These are phyloP conservation scores for Pteromalus puparum DNA, from an alignment of 1,140 invertebrate species.

Conservation along the genomic window DNA sequence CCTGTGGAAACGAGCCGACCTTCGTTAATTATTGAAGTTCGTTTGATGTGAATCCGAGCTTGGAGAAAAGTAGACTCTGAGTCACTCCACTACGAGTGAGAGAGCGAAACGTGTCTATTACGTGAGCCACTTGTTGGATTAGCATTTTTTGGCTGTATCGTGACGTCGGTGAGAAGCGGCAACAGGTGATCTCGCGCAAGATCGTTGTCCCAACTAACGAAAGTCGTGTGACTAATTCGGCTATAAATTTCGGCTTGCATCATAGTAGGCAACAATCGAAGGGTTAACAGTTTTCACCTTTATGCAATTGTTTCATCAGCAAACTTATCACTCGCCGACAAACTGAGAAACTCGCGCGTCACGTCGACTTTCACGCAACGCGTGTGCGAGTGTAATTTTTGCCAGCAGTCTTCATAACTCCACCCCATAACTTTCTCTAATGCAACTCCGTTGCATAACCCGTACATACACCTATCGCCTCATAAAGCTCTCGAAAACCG, in stretches of 20 bases:
- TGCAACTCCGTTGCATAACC: neutral
- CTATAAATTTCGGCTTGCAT: neutral
- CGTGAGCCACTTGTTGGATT: neutral
- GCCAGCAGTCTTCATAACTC: neutral
- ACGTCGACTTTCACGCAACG: neutral
- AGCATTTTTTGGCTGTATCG: neutral
- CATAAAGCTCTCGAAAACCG: neutral
- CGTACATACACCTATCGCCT: too few relatives aligned
- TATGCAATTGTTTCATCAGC: neutral
- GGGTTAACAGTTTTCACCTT: too few relatives aligned
- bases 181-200: neutral
- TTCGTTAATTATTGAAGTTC: neutral
- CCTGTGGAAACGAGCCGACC: neutral
- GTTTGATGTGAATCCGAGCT: slow-evolving; percentile 20
- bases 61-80: neutral
- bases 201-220: neutral
- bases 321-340: neutral
- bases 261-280: too few relatives aligned
- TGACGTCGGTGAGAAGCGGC: neutral
- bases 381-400: neutral
- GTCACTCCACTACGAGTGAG: neutral
- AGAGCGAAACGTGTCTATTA: slow-evolving; percentile 1
- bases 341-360: neutral
- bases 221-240: neutral
- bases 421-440: neutral